A percentile compares a stretch with the other conserved stretches of the same genome.
These are phyloP conservation scores for Danio kyathit DNA, from an alignment of 2,797 vertebrate genomes.

Conservation along the genomic window DNA sequence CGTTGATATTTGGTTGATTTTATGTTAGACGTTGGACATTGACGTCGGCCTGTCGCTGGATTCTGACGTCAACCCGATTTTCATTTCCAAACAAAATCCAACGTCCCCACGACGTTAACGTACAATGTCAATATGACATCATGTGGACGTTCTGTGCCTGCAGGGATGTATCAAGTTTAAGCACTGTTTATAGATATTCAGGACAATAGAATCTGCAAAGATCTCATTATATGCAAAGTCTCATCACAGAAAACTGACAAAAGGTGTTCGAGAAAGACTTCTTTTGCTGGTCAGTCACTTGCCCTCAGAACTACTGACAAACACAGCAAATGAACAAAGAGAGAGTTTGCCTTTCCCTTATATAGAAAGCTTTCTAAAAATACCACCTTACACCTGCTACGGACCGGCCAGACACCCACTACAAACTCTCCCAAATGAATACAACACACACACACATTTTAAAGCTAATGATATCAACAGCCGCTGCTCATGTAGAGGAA, in stretches of 20 bases:
- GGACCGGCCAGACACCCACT: constrained; percentile 44
- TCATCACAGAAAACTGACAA: constrained; percentile 24
- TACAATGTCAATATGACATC: too few species aligned
- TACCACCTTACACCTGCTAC: constrained; percentile 57
- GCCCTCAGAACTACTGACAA: constrained; percentile 48
- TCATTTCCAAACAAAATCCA: too few species aligned
- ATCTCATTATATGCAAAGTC: constrained; percentile 3
- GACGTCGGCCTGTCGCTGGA: too few species aligned
- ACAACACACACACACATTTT: constrained; percentile 20
- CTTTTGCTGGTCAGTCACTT: constrained; percentile 38
- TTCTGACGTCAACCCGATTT: too few species aligned
- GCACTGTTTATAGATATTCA: neutral
- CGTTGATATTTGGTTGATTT: too few species aligned
- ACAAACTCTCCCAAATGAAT: constrained; percentile 41
- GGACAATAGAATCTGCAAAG: neutral
- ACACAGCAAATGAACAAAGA: constrained; percentile 44
- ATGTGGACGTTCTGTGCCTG: too few species aligned
- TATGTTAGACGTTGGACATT: too few species aligned
- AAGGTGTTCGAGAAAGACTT: constrained; percentile 30
- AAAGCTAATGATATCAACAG: constrained; percentile 50
- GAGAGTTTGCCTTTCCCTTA: constrained; percentile 42
- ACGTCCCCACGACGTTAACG: too few species aligned
- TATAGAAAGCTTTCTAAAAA: constrained; percentile 54
- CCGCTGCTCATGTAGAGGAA: neutral
- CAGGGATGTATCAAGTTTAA: neutral